Percentiles rank a stretch among this genome's conserved stretches.
These are phyloP conservation scores for Helobdella robusta DNA, from an alignment of 2,888 invertebrate genomes.

Conservation along the genomic window DNA sequence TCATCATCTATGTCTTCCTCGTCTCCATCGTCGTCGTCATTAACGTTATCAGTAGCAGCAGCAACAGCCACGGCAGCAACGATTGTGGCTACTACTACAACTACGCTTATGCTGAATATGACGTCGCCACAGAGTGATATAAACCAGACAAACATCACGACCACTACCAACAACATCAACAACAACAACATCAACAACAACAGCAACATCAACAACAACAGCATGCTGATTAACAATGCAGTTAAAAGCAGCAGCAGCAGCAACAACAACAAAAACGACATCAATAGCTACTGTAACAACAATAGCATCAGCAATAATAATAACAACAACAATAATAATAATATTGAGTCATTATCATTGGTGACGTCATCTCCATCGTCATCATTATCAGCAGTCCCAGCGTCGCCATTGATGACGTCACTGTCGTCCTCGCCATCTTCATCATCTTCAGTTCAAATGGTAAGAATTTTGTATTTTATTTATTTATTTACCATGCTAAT, in stretches of 20 bases:
- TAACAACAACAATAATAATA: too few relatives aligned
- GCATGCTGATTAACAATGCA: not conserved
- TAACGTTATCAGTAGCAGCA: not conserved
- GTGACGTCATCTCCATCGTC: not conserved
- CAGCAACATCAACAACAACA: not conserved
- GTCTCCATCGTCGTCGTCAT: not conserved
- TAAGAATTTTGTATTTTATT: not conserved
- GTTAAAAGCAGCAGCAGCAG: too few relatives aligned
- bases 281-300: too few relatives aligned
- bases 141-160: not conserved
- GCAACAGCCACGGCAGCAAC: not conserved
- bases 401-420: too few relatives aligned
- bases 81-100: too few relatives aligned
- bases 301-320: too few relatives aligned
- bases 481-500: not conserved
- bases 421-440: slow-evolving; percentile 37
- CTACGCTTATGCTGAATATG: too few relatives aligned
- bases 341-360: not conserved
- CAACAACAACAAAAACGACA: too few relatives aligned
- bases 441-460: not conserved
- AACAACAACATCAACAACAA: not conserved
- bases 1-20: not conserved
- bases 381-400: slow-evolving; percentile 28
- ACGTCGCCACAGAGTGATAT: too few relatives aligned
- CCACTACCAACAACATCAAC: not conserved